Conservation (phyloP, 2,113 vertebrate species). For the Colinus virginianus region DNA sequence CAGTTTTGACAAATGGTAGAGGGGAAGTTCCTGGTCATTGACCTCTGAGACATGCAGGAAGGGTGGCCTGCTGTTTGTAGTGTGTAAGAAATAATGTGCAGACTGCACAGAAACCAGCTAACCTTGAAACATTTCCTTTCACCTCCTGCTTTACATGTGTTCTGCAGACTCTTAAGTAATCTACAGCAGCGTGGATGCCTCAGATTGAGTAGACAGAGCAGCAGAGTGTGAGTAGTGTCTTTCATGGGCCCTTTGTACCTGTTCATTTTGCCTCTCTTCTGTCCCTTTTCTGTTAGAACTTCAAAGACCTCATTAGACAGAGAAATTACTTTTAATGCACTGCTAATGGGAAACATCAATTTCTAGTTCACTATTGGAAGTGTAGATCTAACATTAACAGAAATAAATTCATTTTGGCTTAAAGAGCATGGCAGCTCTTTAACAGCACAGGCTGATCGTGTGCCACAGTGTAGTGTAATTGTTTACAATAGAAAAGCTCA, state of each 20-base stretch:
- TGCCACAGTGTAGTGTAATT: neutral
- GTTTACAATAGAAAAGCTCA: neutral
- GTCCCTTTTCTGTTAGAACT: neutral
- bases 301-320: neutral
- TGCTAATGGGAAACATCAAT: neutral
- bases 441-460: neutral
- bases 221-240: rapidly evolving
- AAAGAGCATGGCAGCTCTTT: neutral
- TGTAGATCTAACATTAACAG: neutral
- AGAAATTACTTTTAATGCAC: rapidly evolving
- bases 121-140: neutral
- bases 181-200: rapidly evolving
- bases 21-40: rapidly evolving
- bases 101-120: neutral
- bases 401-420: neutral
- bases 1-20: rapidly evolving
- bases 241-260: neutral
- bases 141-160: neutral
- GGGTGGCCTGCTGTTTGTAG: rapidly evolving
- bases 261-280: neutral
- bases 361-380: neutral
- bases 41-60: rapidly evolving
- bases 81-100: rapidly evolving
- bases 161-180: neutral
- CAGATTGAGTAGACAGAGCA: neutral